Base-by-base conservation (phyloP, 1,140 invertebrate species). In the Pseudomyrmex cubaensis region DNA sequence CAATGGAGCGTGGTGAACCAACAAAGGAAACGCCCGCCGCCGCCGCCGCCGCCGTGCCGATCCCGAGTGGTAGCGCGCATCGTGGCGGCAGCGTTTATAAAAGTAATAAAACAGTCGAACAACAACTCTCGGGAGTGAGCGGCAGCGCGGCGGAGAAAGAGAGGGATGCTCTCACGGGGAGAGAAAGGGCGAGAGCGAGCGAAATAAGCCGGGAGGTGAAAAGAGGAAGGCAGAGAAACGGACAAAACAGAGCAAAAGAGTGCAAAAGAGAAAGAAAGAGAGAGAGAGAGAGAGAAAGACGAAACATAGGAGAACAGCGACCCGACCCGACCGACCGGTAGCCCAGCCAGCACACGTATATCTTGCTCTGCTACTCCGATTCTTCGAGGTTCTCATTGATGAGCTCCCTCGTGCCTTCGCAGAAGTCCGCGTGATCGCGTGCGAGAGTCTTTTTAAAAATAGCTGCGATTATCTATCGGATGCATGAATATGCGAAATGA, bases 291-390 rank as follows among this genome's bases (percentile, higher is more conserved):
- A 92, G 84, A 83, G 76, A 90, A 87, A 90, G 90, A 91, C 75
- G 88, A 88, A 92, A 90, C 78, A 89, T 80, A 87, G 85, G 89
- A 90, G 88, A 92, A 93, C 90, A 92, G 91, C 90, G 92, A 92
- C 91, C 91, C 91, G 91, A 93, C 92, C 90, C 90, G 91, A 92
- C 90, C 91, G 92, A 92, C 92, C 92, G 92, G 92, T 93, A 93
- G 92, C 92, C 66, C 89, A 87, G 87, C 87, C 82, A 87, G 90
- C 78, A 78, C 84, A 88, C 87, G 86, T 92, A 93, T 92, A 92
- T 92, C 91, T 92, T 92, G 90, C 91, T 92, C 87, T 84, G 90
- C 85, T 91, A 89, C 89, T 89, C 90, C 86, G 90, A 90, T 91
- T 91, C 91, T 86, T 90, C 83, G 90, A 89, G 92, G 91, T 93